A percentile compares a stretch with the other conserved stretches of the same genome.
phyloP scores from a whole-genome alignment of 2,113 vertebrate genomes.

The Isurus oxyrinchus region DNA sequence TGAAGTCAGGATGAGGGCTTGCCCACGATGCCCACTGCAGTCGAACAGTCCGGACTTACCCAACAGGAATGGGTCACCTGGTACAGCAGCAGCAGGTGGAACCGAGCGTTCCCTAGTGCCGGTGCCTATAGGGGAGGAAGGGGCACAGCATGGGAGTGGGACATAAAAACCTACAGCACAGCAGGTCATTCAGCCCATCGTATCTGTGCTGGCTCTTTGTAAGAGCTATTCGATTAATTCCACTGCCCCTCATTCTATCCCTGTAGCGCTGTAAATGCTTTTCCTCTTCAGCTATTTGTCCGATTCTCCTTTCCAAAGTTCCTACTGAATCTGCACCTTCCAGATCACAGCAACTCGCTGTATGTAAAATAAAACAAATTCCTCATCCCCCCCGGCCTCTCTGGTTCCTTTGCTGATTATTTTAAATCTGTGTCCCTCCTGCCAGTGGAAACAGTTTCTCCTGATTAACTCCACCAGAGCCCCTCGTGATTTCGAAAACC shows the following conservation, averaged over 20 bases:
- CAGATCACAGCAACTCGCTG: background rate
- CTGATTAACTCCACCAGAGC: no score
- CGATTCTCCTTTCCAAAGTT: no score
- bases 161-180: background rate
- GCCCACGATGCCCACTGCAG: background rate
- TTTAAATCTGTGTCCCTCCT: background rate
- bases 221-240: background rate
- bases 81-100: background rate
- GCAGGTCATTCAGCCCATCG: background rate
- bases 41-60: background rate
- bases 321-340: background rate
- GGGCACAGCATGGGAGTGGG: background rate
- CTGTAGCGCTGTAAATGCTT: background rate
- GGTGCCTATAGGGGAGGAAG: background rate
- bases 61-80: background rate
- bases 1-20: background rate
- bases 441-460: background rate
- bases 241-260: background rate
- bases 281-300: background rate
- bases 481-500: no score
- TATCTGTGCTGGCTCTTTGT: background rate
- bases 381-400: background rate
- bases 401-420: background rate
- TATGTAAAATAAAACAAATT: background rate
- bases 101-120: background rate